Conservation (phyloP, 2,113 vertebrate species). For the Pantherophis guttatus region DNA sequence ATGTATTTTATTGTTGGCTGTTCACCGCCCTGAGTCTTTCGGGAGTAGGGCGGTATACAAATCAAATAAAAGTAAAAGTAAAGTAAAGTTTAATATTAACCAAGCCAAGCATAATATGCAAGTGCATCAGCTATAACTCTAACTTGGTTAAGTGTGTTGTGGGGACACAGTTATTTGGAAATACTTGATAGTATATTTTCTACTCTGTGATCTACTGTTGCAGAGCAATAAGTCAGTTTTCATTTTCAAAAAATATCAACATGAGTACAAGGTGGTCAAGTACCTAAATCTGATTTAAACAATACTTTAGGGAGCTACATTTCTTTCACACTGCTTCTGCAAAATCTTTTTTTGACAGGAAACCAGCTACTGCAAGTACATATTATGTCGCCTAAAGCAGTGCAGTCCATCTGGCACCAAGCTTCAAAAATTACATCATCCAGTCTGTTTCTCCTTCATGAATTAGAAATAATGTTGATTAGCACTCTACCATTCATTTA, state of each 20-base stretch:
- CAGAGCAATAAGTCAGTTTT: background rate
- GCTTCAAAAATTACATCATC: background rate
- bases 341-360: background rate
- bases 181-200: background rate
- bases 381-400: background rate
- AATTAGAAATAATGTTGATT: constrained; percentile 5
- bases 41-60: too few relatives aligned
- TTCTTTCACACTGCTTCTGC: background rate
- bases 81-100: background rate
- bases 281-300: background rate
- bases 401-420: background rate
- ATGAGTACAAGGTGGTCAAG: constrained; percentile 28
- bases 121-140: background rate
- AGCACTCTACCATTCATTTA: background rate
- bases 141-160: background rate
- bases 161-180: background rate
- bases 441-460: constrained; percentile 10
- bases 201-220: constrained; percentile 6
- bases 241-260: background rate
- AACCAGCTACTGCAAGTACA: background rate
- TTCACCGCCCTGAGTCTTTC: too few relatives aligned
- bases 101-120: background rate
- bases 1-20: too few relatives aligned
- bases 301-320: background rate
- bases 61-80: too few relatives aligned